Conservation (phyloP, 1,140 invertebrate species). For the Paraescarpia echinospica region DNA sequence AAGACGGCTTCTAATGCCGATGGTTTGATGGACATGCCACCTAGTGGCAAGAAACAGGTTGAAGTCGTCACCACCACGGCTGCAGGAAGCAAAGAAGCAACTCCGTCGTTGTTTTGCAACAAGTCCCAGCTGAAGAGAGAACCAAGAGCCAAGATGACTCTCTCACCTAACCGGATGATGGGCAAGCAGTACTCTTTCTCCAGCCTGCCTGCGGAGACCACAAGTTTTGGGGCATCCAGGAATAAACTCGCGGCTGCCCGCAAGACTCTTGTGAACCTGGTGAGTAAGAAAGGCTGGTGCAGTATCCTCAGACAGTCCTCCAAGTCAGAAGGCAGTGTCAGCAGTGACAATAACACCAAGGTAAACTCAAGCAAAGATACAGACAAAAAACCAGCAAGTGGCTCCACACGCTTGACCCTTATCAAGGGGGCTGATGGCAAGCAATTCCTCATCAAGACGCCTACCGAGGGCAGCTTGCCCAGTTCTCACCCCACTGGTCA, state of each 20-base stretch:
- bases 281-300: background rate
- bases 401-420: background rate
- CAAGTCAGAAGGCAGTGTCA: background rate
- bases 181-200: background rate
- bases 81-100: background rate
- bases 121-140: background rate
- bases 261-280: background rate
- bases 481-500: background rate
- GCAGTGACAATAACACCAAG: background rate
- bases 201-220: background rate
- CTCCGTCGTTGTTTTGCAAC: background rate
- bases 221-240: background rate
- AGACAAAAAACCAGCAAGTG: background rate
- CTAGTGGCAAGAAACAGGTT: background rate
- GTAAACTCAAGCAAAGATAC: background rate
- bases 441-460: background rate
- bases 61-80: background rate
- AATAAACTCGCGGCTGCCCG: background rate
- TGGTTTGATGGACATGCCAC: background rate
- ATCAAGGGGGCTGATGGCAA: background rate
- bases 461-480: background rate
- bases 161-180: background rate
- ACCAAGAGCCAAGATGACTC: constrained; percentile 9
- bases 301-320: background rate
- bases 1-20: background rate